These are phyloP conservation scores for Luidia sarsii DNA, from an alignment of 53 echinoderm and acorn worm species.

Conservation along the genomic window DNA sequence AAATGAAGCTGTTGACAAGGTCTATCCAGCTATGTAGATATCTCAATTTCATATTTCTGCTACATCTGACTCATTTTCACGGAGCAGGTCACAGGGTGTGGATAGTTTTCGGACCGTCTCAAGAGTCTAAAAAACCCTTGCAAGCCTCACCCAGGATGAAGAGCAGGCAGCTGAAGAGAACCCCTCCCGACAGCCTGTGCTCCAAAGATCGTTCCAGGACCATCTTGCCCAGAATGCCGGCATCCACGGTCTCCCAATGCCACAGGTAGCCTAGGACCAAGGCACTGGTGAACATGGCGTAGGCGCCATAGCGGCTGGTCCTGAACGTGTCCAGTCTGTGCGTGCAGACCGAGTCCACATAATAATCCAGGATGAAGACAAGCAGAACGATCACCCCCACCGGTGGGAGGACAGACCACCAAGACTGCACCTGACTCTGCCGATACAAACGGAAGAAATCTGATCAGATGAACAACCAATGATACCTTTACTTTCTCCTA, in stretches of 20 bases:
- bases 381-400: conserved; percentile 72
- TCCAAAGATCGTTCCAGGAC: conserved; percentile 45
- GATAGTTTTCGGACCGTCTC: too few species aligned
- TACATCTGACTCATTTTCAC: too few species aligned
- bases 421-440: conserved; percentile 77
- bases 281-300: conserved; percentile 69
- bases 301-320: conserved; percentile 80
- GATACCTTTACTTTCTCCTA: too few species aligned
- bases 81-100: too few species aligned
- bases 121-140: too few species aligned
- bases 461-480: not conserved
- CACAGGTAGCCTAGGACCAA: conserved; percentile 77
- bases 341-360: conserved; percentile 81
- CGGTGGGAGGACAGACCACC: conserved; percentile 77
- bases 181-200: conserved; percentile 88
- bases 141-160: conserved; percentile 92
- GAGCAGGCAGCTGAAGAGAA: conserved; percentile 77
- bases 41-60: too few species aligned
- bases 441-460: not conserved
- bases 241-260: conserved; percentile 42
- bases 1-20: too few species aligned
- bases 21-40: too few species aligned
- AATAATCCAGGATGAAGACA: conserved; percentile 90
- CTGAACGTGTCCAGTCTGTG: conserved; percentile 77
- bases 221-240: conserved; percentile 38